These are phyloP conservation scores for Eurypyga helias DNA, from an alignment of 2,113 vertebrate genomes.

Conservation along the genomic window DNA sequence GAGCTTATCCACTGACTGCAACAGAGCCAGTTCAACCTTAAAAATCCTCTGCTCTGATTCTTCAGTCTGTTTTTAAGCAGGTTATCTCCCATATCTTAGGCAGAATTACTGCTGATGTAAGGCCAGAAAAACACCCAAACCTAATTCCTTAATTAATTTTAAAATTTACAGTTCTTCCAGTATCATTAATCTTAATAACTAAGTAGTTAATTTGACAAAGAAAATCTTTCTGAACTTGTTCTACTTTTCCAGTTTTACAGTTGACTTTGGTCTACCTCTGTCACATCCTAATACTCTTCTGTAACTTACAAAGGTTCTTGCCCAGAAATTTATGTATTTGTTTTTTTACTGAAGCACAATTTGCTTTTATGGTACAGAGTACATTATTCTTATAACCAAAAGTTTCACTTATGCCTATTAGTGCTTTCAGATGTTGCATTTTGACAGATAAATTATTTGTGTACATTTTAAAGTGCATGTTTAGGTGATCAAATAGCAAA, in stretches of 20 bases:
- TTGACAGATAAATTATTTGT: conserved; percentile 20
- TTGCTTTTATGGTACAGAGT: not conserved
- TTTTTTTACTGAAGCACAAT: not conserved
- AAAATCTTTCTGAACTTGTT: not conserved
- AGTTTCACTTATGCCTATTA: not conserved
- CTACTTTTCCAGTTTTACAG: conserved; percentile 6
- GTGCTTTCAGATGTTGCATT: not conserved
- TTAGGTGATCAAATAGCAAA: not conserved
- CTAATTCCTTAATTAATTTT: not conserved
- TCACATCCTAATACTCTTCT: not conserved
- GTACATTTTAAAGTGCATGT: not conserved
- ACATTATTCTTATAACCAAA: conserved; percentile 45
- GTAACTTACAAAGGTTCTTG: not conserved
- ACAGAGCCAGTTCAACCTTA: not conserved
- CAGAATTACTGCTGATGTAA: not conserved
- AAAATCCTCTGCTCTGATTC: not conserved
- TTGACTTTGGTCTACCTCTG: not conserved
- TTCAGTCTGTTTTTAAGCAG: not conserved
- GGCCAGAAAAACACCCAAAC: not conserved
- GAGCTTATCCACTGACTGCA: not conserved
- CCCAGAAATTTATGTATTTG: not conserved
- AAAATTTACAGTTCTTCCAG: not conserved
- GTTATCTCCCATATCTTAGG: not conserved
- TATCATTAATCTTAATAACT: not conserved
- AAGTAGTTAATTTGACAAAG: not conserved